phyloP scores from a whole-genome alignment of 2,113 vertebrate species.

The Chaetops frenatus region DNA sequence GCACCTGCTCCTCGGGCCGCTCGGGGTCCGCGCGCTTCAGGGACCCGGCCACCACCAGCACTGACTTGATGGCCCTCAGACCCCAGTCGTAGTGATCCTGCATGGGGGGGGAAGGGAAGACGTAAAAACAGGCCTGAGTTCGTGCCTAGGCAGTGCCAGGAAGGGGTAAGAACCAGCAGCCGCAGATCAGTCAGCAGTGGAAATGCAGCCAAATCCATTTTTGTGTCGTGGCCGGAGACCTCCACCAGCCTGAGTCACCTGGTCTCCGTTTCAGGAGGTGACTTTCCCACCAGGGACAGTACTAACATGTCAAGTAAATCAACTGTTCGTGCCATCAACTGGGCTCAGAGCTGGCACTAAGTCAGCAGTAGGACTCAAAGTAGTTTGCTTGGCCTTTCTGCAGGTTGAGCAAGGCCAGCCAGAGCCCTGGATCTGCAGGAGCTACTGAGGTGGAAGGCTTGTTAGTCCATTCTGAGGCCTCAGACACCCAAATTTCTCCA shows the following conservation, averaged over 20 bases:
- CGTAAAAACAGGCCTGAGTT: neutral
- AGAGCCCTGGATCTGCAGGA: neutral
- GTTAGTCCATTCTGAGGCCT: neutral
- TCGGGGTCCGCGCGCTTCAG: constrained; percentile 86
- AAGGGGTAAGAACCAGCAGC: neutral
- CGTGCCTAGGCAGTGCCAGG: neutral
- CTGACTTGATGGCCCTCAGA: constrained; percentile 92
- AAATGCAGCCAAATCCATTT: neutral
- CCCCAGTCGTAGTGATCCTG: constrained; percentile 99
- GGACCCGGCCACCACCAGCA: constrained; percentile 90
- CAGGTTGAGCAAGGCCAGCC: neutral
- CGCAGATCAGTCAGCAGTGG: neutral
- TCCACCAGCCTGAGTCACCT: neutral
- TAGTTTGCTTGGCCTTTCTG: neutral
- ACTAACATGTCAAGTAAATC: neutral
- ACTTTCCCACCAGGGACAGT: neutral
- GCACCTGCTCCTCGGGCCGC: constrained; percentile 88
- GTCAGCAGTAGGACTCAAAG: neutral
- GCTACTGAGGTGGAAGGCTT: neutral
- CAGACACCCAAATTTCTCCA: neutral
- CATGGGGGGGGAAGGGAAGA: rapidly evolving
- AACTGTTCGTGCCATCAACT: rapidly evolving
- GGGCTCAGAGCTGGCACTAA: neutral
- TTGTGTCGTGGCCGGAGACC: neutral
- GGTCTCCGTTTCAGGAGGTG: neutral